Conservation (phyloP, 2,797 vertebrate genomes). For the Acanthurus leucopareius region DNA sequence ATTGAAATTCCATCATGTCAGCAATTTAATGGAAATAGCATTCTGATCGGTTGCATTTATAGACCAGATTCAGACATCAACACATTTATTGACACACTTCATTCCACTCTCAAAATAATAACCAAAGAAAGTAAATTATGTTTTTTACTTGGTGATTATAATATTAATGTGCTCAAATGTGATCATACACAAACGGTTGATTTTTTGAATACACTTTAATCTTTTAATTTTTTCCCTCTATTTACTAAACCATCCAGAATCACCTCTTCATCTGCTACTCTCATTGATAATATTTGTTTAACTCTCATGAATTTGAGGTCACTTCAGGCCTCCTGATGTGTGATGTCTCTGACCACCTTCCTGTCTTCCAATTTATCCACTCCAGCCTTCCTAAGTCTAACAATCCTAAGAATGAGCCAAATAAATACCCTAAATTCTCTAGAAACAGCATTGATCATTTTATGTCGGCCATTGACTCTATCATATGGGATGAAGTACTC, state of each 20-base stretch:
- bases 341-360: background rate
- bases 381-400: background rate
- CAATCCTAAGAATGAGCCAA: background rate
- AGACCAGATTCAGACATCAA: background rate
- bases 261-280: too few species aligned
- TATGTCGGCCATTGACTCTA: background rate
- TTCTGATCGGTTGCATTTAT: background rate
- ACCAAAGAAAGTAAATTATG: too few species aligned
- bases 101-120: too few species aligned
- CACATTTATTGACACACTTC: background rate
- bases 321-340: background rate
- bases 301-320: too few species aligned
- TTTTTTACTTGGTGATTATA: too few species aligned
- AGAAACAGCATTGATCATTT: background rate
- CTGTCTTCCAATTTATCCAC: background rate
- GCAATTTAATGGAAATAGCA: background rate
- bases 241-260: too few species aligned
- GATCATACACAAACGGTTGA: too few species aligned
- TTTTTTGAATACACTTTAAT: too few species aligned
- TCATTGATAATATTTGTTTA: too few species aligned
- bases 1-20: background rate
- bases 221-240: too few species aligned
- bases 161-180: too few species aligned
- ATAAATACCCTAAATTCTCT: background rate
- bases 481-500: background rate